Evolutionary conservation across 1,140 invertebrate species (phyloP).

Genomic region (Battus philenor): DNA sequence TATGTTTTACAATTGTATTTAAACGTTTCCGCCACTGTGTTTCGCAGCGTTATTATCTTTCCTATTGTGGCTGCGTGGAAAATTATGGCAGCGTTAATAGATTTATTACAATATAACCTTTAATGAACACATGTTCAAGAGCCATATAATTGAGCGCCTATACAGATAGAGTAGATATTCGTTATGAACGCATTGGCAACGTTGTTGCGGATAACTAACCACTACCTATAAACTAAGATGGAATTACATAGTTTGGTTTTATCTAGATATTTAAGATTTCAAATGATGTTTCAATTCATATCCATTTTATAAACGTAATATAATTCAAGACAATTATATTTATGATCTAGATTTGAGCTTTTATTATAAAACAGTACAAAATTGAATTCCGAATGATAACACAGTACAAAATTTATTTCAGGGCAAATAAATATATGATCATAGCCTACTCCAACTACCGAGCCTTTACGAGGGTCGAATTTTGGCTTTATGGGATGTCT

Average conservation of each 20-base stretch:
- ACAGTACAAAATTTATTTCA: no score
- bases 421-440: no score
- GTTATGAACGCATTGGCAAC: neutral
- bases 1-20: conserved; percentile 38
- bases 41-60: conserved; percentile 41
- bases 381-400: no score
- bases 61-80: conserved; percentile 30
- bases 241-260: conserved; percentile 8
- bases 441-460: no score
- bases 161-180: neutral
- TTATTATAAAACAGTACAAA: no score
- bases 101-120: conserved; percentile 18
- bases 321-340: no score
- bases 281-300: no score
- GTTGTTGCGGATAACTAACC: conserved; percentile 1
- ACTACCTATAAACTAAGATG: conserved; percentile 8
- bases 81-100: conserved; percentile 20
- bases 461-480: no score
- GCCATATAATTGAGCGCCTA: neutral
- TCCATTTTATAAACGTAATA: no score
- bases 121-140: conserved; percentile 3
- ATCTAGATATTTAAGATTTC: no score
- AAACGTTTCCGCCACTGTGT: conserved; percentile 53
- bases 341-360: no score
- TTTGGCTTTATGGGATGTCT: no score